Conservation (phyloP, 2,797 vertebrate genomes). For the Ctenochaetus hawaiiensis region DNA sequence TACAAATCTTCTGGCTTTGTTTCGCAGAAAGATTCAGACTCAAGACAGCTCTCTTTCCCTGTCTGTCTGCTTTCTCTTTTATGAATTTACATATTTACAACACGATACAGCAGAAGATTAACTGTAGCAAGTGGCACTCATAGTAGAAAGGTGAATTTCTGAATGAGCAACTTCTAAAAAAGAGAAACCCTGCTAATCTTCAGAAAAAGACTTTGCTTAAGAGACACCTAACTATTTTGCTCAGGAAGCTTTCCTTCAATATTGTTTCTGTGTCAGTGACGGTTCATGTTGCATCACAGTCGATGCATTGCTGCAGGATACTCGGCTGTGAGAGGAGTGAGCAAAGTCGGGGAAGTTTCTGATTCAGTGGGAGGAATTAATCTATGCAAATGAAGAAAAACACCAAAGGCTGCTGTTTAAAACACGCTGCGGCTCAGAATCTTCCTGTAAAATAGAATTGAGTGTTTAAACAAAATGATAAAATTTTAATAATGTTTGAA, state of each 20-base stretch:
- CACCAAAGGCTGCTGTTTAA: constrained; percentile 44
- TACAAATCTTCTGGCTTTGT: constrained; percentile 66
- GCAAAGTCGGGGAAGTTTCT: constrained; percentile 43
- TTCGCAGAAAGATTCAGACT: constrained; percentile 44
- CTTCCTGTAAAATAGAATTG: constrained; percentile 7
- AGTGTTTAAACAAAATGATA: constrained; percentile 18
- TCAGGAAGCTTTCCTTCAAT: constrained; percentile 24
- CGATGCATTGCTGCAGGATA: constrained; percentile 19
- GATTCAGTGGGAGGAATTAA: constrained; percentile 42
- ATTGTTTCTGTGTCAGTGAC: constrained; percentile 40
- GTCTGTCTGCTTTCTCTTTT: not conserved
- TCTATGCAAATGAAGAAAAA: constrained; percentile 52
- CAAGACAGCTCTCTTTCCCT: constrained; percentile 36
- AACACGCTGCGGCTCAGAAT: constrained; percentile 30
- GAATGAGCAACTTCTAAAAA: constrained; percentile 20
- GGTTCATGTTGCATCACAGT: constrained; percentile 58
- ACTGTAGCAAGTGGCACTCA: not conserved
- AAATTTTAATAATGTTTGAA: constrained; percentile 36
- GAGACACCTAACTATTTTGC: constrained; percentile 34
- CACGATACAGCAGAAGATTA: not conserved
- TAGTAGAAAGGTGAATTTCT: constrained; percentile 10
- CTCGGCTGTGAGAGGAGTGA: constrained; percentile 33
- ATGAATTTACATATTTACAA: not conserved
- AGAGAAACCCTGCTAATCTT: not conserved
- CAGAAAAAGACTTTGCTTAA: not conserved